Base-by-base conservation (phyloP, 2,888 invertebrate species). In the Koerneria pararmatus region DNA sequence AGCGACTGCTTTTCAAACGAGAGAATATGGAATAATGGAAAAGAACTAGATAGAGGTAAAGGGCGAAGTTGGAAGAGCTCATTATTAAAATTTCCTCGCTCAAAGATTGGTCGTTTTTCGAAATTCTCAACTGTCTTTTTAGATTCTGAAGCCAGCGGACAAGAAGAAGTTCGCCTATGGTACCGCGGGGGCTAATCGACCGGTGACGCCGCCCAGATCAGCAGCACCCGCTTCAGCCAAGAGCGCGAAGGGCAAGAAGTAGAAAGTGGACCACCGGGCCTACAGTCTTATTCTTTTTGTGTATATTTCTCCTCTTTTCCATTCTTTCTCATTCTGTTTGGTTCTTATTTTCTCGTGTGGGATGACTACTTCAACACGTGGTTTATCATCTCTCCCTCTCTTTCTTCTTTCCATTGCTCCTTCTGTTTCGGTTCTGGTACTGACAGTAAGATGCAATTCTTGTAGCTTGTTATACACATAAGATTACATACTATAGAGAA, bases 121-220 rank as follows among this genome's bases (percentile, higher is more conserved):
- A n/a, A n/a, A n/a, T n/a, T n/a, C n/a, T n/a, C 57, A 3, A 31
- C 2, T 37, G 34, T 15, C 31, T 51, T 84, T 85, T 22, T 85
- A 97, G 95, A 98, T 98, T 83, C 87, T 98, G 86, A 97, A 98
- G 88, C 98, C 98, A 84, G 97, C 97, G 70, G 97, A 98, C 88
- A 98, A 97, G 87, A 98, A 98, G 87, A 91, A 97, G 87, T 97
- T 95, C 86, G 93, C 95, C 85, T 94, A 97, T 86, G 91, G 92
- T 77, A 91, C 91, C 85, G 91, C 92, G 85, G 93, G 91, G 86
- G 90, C 93, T 84, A 93, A 93, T 83, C 89, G 97, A 83, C 98
- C 97, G 80, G 91, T 95, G 82, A 98, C 98, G 85, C 97, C 97
- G 84, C 95, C 97, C 66, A 70, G 80, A 24, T 69, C 71, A 41